phyloP scores from a whole-genome alignment of 2,113 vertebrate genomes.

The Podarcis raffonei region DNA sequence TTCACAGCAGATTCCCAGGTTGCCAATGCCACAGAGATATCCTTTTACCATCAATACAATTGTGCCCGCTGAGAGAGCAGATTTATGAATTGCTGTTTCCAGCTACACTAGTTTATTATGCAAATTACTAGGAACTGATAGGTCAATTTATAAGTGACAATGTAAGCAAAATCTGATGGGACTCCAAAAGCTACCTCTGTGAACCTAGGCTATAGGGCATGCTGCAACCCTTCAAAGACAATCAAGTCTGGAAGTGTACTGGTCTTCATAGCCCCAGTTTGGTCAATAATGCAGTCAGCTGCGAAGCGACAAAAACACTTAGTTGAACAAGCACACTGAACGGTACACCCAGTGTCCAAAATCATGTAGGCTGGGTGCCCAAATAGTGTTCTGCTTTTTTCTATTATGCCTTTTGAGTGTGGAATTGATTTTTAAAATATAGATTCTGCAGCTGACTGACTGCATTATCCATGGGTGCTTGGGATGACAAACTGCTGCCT shows the following conservation, averaged over 20 bases:
- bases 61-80: fast-evolving
- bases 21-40: background rate
- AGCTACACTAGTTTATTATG: background rate
- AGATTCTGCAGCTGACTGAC: background rate
- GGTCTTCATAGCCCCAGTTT: background rate
- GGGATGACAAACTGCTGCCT: background rate
- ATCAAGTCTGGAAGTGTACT: background rate
- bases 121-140: background rate
- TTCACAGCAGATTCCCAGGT: background rate
- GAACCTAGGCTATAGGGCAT: background rate
- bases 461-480: background rate
- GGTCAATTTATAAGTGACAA: background rate
- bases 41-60: background rate
- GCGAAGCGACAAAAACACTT: background rate
- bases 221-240: background rate
- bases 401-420: background rate
- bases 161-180: background rate
- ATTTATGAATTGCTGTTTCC: fast-evolving
- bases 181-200: background rate
- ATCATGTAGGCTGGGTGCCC: background rate
- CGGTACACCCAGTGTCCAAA: background rate
- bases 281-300: background rate
- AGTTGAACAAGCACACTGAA: background rate
- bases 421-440: background rate
- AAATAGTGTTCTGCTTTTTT: background rate